Base-by-base conservation (phyloP, 2,113 vertebrate genomes). In the Coregonus clupeaformis region DNA sequence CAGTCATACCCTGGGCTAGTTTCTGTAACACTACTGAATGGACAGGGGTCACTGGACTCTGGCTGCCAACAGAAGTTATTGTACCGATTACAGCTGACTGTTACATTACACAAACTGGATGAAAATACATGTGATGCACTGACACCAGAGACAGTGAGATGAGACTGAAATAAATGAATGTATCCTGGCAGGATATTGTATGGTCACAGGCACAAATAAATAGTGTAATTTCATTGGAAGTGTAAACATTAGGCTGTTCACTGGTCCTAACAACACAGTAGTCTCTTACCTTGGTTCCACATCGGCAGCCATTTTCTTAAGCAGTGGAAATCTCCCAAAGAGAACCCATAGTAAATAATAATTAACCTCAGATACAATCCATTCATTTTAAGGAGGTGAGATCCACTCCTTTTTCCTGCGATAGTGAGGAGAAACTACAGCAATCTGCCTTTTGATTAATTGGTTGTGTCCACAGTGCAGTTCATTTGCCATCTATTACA, bases 401-500 rank as follows among this genome's bases (percentile, higher is more conserved):
- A 85, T 85, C 83, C 80, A 42, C 80, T 77, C 52, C 62, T 60
- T 77, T 30, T 70, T 77, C 13, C 72, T 70, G 73, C 77, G 79
- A 67, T 29, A 24, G 87, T 72, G 70, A 49, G 5, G 73, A 81
- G 74, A 88, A 86, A 86, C 80, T 67, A 80, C 82, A 73, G 89
- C 86, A 85, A 82, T 85, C 83, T 83, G 86, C 81, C 77, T 73
- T 82, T 81, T 90, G 91, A 91, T 92, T 89, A 90, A 92, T 91
- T 83, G 87, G 59, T 68, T 76, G 78, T 89, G 91, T 91, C 87
- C 69, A 75, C 73, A 77, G 82, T 59, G 79, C 84, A 87, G 88
- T 90, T 92, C 87, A 92, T 91, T 91, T 89, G 86, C 88, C 89
- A 91, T 92, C 85, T 87, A 89, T 93, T 90, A 90, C 82, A 16